Evolutionary conservation across 2,888 invertebrate genomes (phyloP).

Genomic region (Pomacea canaliculata): DNA sequence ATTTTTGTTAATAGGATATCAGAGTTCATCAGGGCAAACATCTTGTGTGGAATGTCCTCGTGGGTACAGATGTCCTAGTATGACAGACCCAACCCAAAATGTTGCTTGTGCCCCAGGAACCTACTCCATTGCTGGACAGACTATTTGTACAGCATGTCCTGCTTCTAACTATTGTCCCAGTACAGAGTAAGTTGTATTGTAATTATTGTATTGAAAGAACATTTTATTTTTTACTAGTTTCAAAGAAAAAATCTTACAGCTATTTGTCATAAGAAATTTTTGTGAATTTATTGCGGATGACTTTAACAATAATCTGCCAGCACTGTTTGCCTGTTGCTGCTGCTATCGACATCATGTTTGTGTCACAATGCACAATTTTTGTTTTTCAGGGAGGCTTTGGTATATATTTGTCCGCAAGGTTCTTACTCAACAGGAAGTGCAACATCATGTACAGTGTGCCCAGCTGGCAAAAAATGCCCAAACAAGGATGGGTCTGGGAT

Average conservation of each 20-base stretch:
- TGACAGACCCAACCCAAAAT: constrained; percentile 44
- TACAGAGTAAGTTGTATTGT: constrained; percentile 43
- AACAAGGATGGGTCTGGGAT: constrained; percentile 58
- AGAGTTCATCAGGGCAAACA: constrained; percentile 51
- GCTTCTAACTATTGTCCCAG: constrained; percentile 53
- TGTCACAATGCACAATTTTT: neutral
- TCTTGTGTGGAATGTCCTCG: constrained; percentile 54
- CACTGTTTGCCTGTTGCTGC: too few relatives aligned
- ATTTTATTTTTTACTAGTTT: too few relatives aligned
- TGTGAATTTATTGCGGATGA: too few relatives aligned
- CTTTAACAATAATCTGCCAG: too few relatives aligned
- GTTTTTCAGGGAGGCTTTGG: constrained; percentile 35
- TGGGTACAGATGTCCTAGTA: constrained; percentile 57
- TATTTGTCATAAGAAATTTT: too few relatives aligned
- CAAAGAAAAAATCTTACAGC: too few relatives aligned
- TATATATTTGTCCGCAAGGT: constrained; percentile 50
- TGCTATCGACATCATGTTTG: too few relatives aligned
- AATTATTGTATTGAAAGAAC: too few relatives aligned
- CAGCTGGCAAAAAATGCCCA: constrained; percentile 60
- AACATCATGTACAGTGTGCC: constrained; percentile 57
- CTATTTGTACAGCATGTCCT: constrained; percentile 56
- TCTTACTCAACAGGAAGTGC: constrained; percentile 52
- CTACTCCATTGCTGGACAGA: constrained; percentile 46
- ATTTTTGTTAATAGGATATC: constrained; percentile 41
- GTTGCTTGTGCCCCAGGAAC: constrained; percentile 49